Evolutionary conservation across 2,113 vertebrate genomes (phyloP).

Genomic region (Tringa solitaria): DNA sequence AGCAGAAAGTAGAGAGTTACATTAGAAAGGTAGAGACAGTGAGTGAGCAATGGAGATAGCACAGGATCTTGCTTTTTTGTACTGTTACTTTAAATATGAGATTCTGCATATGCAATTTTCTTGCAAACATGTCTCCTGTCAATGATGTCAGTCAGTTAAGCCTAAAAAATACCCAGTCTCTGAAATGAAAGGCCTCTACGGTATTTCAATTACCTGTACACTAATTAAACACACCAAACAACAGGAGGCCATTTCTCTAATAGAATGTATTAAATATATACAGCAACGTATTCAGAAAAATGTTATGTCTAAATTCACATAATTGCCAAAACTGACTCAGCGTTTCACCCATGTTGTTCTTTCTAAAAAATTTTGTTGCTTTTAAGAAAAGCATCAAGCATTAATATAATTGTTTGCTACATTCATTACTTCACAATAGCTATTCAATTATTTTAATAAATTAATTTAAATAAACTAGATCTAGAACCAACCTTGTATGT

Average conservation of each 20-base stretch:
- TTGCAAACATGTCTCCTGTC: background rate
- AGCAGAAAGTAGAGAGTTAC: background rate
- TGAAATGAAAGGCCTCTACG: background rate
- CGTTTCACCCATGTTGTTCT: background rate
- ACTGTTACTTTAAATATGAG: background rate
- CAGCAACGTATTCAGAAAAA: background rate
- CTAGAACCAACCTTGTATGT: background rate
- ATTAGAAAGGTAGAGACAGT: background rate
- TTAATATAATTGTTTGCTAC: slow-evolving; percentile 12
- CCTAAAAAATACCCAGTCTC: background rate
- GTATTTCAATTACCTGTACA: background rate
- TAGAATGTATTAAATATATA: background rate
- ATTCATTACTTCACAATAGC: slow-evolving; percentile 3
- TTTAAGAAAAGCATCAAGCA: background rate
- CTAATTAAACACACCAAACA: background rate
- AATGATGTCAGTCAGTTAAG: background rate
- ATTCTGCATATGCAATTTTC: background rate
- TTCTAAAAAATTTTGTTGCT: background rate
- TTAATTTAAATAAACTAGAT: slow-evolving; percentile 50
- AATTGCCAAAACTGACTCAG: background rate
- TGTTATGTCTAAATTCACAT: background rate
- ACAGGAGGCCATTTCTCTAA: background rate
- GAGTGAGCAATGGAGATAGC: background rate
- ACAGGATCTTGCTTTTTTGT: background rate
- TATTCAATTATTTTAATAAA: slow-evolving; percentile 25